A percentile compares a stretch with the other conserved stretches of the same genome.
These are phyloP conservation scores for Volucella bombylans DNA, from an alignment of 2,888 invertebrate species.

Conservation along the genomic window DNA sequence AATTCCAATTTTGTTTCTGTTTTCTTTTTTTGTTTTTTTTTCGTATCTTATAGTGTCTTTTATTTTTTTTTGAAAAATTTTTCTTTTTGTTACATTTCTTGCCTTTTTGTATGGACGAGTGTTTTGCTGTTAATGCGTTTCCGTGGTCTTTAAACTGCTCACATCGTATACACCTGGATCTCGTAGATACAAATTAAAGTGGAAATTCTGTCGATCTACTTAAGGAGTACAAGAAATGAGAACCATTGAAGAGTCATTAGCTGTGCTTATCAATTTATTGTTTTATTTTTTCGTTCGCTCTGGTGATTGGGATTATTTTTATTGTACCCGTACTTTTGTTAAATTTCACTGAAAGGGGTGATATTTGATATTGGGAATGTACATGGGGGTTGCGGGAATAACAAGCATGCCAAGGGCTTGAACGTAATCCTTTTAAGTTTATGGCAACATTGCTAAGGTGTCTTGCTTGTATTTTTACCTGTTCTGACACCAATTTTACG, in stretches of 20 bases:
- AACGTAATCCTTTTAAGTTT: not conserved
- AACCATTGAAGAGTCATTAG: constrained; percentile 16
- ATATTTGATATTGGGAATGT: not conserved
- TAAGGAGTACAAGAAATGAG: constrained; percentile 16
- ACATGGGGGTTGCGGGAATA: not conserved
- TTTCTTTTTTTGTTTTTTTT: constrained; percentile 16
- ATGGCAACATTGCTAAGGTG: not conserved
- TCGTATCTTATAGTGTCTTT: not conserved
- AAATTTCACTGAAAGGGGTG: constrained; percentile 14
- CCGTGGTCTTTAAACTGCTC: constrained; percentile 34
- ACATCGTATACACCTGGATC: constrained; percentile 64
- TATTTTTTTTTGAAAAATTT: not conserved
- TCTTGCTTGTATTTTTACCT: too few relatives aligned
- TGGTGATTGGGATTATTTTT: constrained; percentile 45
- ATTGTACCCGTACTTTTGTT: constrained; percentile 6
- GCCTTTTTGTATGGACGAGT: constrained; percentile 41
- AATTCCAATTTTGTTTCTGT: constrained; percentile 48
- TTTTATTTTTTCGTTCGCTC: constrained; percentile 4
- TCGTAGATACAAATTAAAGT: constrained; percentile 69
- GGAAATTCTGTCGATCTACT: constrained; percentile 18
- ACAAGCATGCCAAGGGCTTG: not conserved
- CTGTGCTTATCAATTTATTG: constrained; percentile 63
- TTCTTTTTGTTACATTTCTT: constrained; percentile 8
- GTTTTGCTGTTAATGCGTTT: constrained; percentile 61
- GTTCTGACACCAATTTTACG: too few relatives aligned